Evolutionary conservation across 2,797 vertebrate species (phyloP).

Genomic region (Mormyrus hasselquistii): DNA sequence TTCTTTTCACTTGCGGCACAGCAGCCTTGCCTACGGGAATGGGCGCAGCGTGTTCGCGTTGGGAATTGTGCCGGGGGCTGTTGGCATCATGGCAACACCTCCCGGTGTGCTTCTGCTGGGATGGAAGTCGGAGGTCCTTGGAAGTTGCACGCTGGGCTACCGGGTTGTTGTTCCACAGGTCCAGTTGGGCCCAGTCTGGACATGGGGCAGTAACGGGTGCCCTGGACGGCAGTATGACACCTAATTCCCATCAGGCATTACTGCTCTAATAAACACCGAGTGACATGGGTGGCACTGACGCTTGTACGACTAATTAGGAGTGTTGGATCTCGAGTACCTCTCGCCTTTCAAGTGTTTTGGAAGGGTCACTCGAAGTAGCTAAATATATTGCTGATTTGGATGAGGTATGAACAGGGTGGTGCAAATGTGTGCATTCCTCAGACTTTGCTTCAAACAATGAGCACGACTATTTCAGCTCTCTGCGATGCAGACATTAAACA

Average conservation of each 20-base stretch:
- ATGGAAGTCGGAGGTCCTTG: not conserved
- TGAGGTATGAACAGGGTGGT: not conserved
- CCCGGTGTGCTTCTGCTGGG: not conserved
- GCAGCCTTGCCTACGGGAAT: not conserved
- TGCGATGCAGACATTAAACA: not conserved
- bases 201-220: not conserved
- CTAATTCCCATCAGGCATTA: not conserved
- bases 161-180: not conserved
- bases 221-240: not conserved
- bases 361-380: not conserved
- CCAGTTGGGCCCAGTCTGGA: not conserved
- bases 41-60: not conserved
- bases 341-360: conserved; percentile 11
- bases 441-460: not conserved
- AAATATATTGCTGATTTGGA: not conserved
- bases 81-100: not conserved
- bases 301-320: not conserved
- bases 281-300: not conserved
- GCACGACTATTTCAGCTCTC: not conserved
- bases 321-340: conserved; percentile 3
- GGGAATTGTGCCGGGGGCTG: not conserved
- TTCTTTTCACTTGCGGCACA: not conserved
- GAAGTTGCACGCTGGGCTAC: not conserved
- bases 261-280: conserved; percentile 11
- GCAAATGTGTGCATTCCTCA: not conserved